Evolutionary conservation across 1,140 invertebrate genomes (phyloP).

Genomic region (Camponotus floridanus): DNA sequence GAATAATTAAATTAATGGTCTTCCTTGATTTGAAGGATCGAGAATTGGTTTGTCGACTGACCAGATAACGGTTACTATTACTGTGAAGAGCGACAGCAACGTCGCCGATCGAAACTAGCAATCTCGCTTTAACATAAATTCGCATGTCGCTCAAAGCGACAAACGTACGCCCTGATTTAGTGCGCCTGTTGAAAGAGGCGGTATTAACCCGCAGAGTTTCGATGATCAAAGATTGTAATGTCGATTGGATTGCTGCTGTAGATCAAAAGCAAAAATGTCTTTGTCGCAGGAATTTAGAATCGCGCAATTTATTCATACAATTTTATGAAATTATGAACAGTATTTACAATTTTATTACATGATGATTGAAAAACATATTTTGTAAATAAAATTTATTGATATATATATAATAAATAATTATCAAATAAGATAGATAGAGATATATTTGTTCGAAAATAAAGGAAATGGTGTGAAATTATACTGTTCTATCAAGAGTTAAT

Average conservation of each 20-base stretch:
- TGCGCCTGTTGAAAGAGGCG: background rate
- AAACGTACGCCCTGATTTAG: constrained; percentile 24
- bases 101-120: constrained; percentile 13
- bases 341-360: too few relatives aligned
- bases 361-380: too few relatives aligned
- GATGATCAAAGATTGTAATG: constrained; percentile 24
- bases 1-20: background rate
- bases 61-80: constrained; percentile 12
- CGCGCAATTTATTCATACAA: too few relatives aligned
- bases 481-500: constrained; percentile 28
- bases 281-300: too few relatives aligned
- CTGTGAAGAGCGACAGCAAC: background rate
- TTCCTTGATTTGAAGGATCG: constrained; percentile 1
- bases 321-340: too few relatives aligned
- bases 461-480: background rate
- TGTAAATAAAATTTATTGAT: too few relatives aligned
- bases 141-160: constrained; percentile 29
- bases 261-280: too few relatives aligned
- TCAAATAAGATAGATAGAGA: too few relatives aligned
- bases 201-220: constrained; percentile 11
- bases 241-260: background rate
- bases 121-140: constrained; percentile 47
- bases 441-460: background rate
- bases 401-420: too few relatives aligned
- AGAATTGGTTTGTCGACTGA: background rate